phyloP scores from a whole-genome alignment of 1,140 invertebrate genomes.

The Aphaenogaster ashmeadi region DNA sequence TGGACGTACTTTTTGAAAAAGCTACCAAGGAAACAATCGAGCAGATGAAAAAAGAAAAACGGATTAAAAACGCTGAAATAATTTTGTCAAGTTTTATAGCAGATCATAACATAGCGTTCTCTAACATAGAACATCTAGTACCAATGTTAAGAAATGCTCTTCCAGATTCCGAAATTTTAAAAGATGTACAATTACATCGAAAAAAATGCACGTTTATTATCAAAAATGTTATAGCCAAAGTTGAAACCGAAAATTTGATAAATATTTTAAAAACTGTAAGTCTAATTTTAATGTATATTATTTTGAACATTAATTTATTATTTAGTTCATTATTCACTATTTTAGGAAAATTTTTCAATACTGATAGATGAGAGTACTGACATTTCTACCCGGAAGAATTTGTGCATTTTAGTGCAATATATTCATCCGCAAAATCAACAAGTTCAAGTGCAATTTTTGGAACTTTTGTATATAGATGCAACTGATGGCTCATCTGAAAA shows the following conservation, averaged over 20 bases:
- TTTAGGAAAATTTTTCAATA: slow-evolving; percentile 3
- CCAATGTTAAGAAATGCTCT: slow-evolving; percentile 6
- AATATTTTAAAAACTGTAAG: not conserved
- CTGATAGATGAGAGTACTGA: not conserved
- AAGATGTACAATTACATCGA: not conserved
- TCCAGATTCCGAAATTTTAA: not conserved
- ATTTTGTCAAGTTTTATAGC: not conserved
- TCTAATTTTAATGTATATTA: not conserved
- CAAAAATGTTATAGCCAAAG: not conserved
- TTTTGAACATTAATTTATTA: not conserved
- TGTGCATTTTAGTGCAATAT: slow-evolving; percentile 9
- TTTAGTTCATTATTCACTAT: too few relatives aligned
- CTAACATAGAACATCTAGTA: slow-evolving; percentile 3
- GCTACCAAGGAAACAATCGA: not conserved
- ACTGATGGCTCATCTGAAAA: slow-evolving; percentile 4
- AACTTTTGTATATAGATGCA: slow-evolving; percentile 3
- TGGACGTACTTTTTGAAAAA: not conserved
- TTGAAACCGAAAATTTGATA: not conserved
- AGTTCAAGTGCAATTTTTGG: not conserved
- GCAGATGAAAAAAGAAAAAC: not conserved
- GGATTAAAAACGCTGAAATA: too few relatives aligned
- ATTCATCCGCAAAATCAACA: slow-evolving; percentile 1
- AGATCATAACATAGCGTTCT: slow-evolving; percentile 2
- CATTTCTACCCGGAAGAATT: not conserved
- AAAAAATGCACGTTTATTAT: not conserved